phyloP scores from a whole-genome alignment of 2,888 invertebrate species.

The Macropis europaea region DNA sequence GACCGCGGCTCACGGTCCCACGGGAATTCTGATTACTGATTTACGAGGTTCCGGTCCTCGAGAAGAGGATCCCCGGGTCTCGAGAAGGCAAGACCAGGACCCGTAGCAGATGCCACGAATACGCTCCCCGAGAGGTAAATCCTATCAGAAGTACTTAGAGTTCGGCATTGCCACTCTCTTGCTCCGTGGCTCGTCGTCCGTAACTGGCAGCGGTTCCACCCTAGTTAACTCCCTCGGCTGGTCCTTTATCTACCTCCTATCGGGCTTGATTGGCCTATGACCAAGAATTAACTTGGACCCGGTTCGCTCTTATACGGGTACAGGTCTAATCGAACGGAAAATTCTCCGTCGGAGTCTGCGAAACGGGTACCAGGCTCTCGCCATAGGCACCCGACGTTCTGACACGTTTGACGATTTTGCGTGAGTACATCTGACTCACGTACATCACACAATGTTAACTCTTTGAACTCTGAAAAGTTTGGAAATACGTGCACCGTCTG shows the following conservation, averaged over 20 bases:
- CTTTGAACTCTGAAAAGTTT: too few relatives aligned
- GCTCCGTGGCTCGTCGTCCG: slow-evolving; percentile 59
- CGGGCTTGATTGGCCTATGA: slow-evolving; percentile 56
- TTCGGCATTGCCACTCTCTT: slow-evolving; percentile 68
- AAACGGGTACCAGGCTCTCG: too few relatives aligned
- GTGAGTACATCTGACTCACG: too few relatives aligned
- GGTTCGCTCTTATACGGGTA: not conserved
- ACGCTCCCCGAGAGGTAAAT: slow-evolving; percentile 67
- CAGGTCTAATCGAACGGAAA: slow-evolving; percentile 24
- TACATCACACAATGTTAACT: too few relatives aligned
- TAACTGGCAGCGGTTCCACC: slow-evolving; percentile 65
- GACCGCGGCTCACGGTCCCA: slow-evolving; percentile 36
- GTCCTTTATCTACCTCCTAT: slow-evolving; percentile 48
- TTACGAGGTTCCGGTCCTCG: slow-evolving; percentile 73
- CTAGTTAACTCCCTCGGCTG: slow-evolving; percentile 57
- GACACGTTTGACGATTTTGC: too few relatives aligned
- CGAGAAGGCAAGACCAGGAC: slow-evolving; percentile 41
- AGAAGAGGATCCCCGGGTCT: slow-evolving; percentile 49
- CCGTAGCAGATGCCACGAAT: slow-evolving; percentile 60
- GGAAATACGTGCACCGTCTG: too few relatives aligned
- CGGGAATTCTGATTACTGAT: slow-evolving; percentile 76
- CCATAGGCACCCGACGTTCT: too few relatives aligned
- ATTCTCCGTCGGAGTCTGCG: too few relatives aligned
- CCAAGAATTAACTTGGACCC: slow-evolving; percentile 49
- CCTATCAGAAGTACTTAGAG: slow-evolving; percentile 77